Base-by-base conservation (phyloP, 2,888 invertebrate genomes). In the Drosophila bunnanda region DNA sequence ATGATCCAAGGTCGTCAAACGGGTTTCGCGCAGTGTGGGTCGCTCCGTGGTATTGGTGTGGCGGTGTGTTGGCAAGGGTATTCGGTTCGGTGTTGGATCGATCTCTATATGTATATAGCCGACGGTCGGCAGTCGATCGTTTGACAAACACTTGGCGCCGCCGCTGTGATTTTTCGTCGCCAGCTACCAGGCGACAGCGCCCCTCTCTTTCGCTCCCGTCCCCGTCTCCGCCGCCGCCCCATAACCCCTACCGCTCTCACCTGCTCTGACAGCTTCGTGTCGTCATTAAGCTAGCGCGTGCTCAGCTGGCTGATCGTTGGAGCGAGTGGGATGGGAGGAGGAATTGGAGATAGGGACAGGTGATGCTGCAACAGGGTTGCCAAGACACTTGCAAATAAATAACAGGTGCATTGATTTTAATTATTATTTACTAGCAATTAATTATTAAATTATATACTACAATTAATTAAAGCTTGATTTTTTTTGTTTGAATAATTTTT, bases 1-100 rank as follows among this genome's bases (percentile, higher is more conserved):
- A 85, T 85, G 86, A 89, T 82, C 87, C 91, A 91, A 90, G 91
- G 90, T 90, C 90, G 90, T 88, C 89, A 88, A 91, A 91, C 90
- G 80, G 82, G 90, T 90, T 90, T 84, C 66, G 46, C 52, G 70
- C 80, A 84, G 46, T 69, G 69, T 69, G 58, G 66, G 66, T 69
- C 66, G 66, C 36, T 5, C 34, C 39, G 6, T 65, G 62, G 71
- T 25, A 34, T 54, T 36, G 44, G 38, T 30, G 17, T 30, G 43
- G 53, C 44, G 69, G 53, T 44, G 32, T 28, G 52, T 41, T 65
- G 67, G 65, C 67, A 66, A 67, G 67, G 67, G 66, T 67, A 75
- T 75, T 65, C 64, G 62, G 60, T 62, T 62, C 62, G 60, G 44
- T 38, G 60, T 44, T 61, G 81, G 46, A 17, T 62, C 62, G 70